A percentile compares a stretch with the other conserved stretches of the same genome.
Evolutionary conservation across 1,140 invertebrate genomes (phyloP).

Genomic region (Prorops nasuta): DNA sequence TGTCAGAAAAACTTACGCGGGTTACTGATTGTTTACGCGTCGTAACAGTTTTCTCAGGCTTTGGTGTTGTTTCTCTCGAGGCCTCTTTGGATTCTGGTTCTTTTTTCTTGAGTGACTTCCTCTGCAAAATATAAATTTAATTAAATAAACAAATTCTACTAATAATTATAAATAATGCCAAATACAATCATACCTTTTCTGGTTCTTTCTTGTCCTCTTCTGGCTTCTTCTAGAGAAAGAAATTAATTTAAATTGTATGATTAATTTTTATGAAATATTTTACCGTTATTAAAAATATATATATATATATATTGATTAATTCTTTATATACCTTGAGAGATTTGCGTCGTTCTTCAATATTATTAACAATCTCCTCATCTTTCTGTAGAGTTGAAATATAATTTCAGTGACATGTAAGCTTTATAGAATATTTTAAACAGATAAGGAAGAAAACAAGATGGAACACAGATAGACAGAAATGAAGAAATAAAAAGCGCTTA

Average conservation of each 20-base stretch:
- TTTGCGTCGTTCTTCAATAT: conserved; percentile 49
- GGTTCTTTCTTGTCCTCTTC: conserved; percentile 45
- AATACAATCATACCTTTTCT: conserved; percentile 45
- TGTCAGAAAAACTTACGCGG: conserved; percentile 29
- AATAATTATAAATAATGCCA: no score
- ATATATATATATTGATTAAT: conserved; percentile 6
- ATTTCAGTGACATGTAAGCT: no score
- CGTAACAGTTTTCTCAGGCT: conserved; percentile 35
- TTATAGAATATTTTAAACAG: no score
- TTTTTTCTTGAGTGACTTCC: conserved; percentile 33
- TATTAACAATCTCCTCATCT: conserved; percentile 54
- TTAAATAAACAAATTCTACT: no score
- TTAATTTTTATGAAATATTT: conserved; percentile 10
- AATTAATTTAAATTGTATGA: conserved; percentile 13
- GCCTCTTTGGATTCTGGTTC: conserved; percentile 38
- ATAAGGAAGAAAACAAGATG: no score
- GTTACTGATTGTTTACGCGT: conserved; percentile 45
- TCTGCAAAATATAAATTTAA: conserved; percentile 11
- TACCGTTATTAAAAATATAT: conserved; percentile 6
- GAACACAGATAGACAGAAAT: no score
- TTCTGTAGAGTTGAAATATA: conserved; percentile 49
- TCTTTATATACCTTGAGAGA: conserved; percentile 38
- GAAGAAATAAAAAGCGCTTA: no score
- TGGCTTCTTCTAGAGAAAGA: conserved; percentile 39
- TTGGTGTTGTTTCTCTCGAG: conserved; percentile 35